Percentiles rank a stretch among this genome's conserved stretches.
Evolutionary conservation across 2,113 vertebrate species (phyloP).

Genomic region (Pelodiscus sinensis): DNA sequence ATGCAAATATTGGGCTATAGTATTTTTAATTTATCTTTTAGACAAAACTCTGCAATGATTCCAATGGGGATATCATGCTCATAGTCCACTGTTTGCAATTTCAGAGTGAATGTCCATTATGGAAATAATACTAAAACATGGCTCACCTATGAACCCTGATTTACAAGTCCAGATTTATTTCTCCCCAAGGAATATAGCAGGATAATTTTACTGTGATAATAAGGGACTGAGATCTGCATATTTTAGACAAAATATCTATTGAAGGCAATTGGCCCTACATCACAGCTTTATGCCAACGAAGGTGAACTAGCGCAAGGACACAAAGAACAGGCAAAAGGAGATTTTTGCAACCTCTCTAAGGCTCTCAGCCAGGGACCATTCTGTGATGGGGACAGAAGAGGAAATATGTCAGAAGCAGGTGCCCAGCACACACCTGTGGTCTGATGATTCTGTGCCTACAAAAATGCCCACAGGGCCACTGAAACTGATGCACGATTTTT

Average conservation of each 20-base stretch:
- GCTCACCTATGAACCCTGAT: neutral
- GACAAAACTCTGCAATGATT: neutral
- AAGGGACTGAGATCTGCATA: too few species aligned
- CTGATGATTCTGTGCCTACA: rapidly evolving
- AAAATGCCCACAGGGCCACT: neutral
- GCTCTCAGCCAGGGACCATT: rapidly evolving
- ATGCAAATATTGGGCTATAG: rapidly evolving
- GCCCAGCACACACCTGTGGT: neutral
- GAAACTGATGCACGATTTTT: neutral
- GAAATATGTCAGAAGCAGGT: rapidly evolving
- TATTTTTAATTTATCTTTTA: neutral
- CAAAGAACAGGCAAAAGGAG: neutral
- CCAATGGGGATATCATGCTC: neutral
- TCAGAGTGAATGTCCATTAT: neutral
- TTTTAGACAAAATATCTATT: rapidly evolving
- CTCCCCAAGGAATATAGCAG: rapidly evolving
- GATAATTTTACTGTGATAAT: neutral
- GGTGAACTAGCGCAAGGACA: too few species aligned
- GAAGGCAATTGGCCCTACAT: rapidly evolving
- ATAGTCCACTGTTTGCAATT: rapidly evolving
- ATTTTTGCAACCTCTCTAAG: neutral
- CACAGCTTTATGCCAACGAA: neutral
- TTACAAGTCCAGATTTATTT: neutral
- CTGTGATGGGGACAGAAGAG: rapidly evolving
- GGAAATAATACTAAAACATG: rapidly evolving